These are phyloP conservation scores for Alloscopus bannaensis DNA, from an alignment of 2,888 invertebrate species.

Conservation along the genomic window DNA sequence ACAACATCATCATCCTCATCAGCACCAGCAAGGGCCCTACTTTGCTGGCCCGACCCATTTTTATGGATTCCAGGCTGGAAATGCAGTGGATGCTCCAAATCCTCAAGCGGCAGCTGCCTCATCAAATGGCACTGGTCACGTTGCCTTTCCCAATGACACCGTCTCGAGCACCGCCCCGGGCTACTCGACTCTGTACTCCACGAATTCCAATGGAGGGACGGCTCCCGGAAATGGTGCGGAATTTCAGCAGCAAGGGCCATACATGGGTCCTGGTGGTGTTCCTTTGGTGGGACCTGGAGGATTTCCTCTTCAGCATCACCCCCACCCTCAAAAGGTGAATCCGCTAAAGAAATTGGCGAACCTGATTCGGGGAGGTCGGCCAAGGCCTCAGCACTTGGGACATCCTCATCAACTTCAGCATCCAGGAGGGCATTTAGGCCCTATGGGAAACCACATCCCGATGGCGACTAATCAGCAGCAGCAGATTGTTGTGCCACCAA, in stretches of 20 bases:
- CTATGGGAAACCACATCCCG: neutral
- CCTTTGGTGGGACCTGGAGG: neutral
- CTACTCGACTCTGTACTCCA: conserved; percentile 50
- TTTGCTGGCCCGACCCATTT: conserved; percentile 47
- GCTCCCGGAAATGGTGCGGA: neutral
- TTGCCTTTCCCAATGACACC: conserved; percentile 44
- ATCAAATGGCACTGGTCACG: conserved; percentile 18
- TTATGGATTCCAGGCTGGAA: conserved; percentile 36
- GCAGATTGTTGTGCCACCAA: conserved; percentile 22
- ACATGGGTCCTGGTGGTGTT: conserved; percentile 15
- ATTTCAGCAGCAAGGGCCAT: conserved; percentile 49
- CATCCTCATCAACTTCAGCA: conserved; percentile 28
- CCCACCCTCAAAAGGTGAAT: conserved; percentile 54
- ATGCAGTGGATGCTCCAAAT: neutral
- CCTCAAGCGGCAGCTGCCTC: neutral
- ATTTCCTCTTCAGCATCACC: conserved; percentile 29
- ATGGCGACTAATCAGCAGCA: conserved; percentile 24
- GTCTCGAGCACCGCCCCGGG: conserved; percentile 1
- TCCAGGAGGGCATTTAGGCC: conserved; percentile 21
- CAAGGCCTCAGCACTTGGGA: conserved; percentile 23
- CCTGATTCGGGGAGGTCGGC: conserved; percentile 59
- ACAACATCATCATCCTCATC: conserved; percentile 11
- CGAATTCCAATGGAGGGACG: conserved; percentile 8
- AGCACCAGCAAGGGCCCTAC: conserved; percentile 26
- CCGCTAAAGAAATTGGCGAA: conserved; percentile 67